A percentile compares a stretch with the other conserved stretches of the same genome.
Evolutionary conservation across 2,113 vertebrate genomes (phyloP).

Genomic region (Jacana jacana): DNA sequence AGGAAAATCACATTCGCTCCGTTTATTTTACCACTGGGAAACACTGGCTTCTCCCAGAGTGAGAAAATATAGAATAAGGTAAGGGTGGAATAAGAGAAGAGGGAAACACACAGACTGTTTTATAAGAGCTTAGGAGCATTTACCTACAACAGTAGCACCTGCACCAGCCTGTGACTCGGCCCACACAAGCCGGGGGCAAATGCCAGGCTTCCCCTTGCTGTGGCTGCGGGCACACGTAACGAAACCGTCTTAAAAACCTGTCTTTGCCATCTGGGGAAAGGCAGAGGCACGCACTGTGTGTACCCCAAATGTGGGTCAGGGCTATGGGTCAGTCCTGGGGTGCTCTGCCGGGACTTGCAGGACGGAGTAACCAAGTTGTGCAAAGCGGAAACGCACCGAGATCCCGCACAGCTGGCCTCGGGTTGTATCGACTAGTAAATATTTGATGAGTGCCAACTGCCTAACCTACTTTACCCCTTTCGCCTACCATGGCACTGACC

Average conservation of each 20-base stretch:
- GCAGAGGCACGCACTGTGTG: accelerated
- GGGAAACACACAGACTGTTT: not conserved
- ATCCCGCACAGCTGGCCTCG: not conserved
- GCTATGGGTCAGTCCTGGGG: not conserved
- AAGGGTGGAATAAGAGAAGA: not conserved
- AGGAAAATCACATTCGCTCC: not conserved
- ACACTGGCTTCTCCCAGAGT: not conserved
- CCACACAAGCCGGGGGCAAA: not conserved
- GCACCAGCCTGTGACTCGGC: not conserved
- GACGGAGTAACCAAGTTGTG: not conserved
- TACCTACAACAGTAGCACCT: not conserved
- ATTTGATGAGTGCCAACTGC: slow-evolving; percentile 5
- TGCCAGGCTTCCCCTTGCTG: not conserved
- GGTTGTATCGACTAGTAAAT: not conserved
- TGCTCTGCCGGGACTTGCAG: not conserved
- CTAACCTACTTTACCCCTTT: not conserved
- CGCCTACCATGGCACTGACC: accelerated
- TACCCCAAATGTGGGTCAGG: not conserved
- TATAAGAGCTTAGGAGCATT: not conserved
- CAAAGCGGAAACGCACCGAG: not conserved
- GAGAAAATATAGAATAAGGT: not conserved
- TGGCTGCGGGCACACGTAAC: accelerated
- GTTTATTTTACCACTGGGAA: not conserved
- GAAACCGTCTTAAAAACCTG: not conserved
- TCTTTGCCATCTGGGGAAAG: not conserved